A percentile compares a stretch with the other conserved stretches of the same genome.
These are phyloP conservation scores for Synanthedon andrenaeformis DNA, from an alignment of 2,888 invertebrate genomes.

Conservation along the genomic window DNA sequence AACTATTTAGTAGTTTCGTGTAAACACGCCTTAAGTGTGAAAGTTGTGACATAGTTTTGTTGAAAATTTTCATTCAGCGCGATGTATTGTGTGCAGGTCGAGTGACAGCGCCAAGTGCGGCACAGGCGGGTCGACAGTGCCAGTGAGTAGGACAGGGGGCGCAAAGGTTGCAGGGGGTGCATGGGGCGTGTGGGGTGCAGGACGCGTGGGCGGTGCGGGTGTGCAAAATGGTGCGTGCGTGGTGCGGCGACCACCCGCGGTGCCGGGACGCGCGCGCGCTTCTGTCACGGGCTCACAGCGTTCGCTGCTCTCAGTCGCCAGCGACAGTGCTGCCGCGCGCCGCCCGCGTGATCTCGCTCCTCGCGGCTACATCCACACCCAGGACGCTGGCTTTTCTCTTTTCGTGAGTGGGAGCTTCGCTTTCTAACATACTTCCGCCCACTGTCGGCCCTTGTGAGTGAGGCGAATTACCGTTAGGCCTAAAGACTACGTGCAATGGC, in stretches of 20 bases:
- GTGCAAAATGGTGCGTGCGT: slow-evolving; percentile 22
- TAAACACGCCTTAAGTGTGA: neutral
- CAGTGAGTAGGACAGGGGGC: slow-evolving; percentile 66
- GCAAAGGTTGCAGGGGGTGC: slow-evolving; percentile 18
- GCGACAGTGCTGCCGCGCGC: slow-evolving; percentile 61
- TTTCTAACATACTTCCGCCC: slow-evolving; percentile 55
- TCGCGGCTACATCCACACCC: slow-evolving; percentile 47
- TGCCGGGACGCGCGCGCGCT: slow-evolving; percentile 31
- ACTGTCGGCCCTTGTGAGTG: slow-evolving; percentile 17
- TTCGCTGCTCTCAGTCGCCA: slow-evolving; percentile 64
- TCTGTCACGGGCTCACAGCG: slow-evolving; percentile 52
- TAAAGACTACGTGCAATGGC: neutral
- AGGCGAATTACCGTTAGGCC: neutral
- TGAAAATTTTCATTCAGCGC: neutral
- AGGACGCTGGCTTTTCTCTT: slow-evolving; percentile 62
- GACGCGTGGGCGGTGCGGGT: slow-evolving; percentile 24
- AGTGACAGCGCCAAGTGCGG: slow-evolving; percentile 73
- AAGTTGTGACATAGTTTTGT: neutral
- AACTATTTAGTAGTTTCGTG: too few relatives aligned
- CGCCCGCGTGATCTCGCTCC: slow-evolving; percentile 52
- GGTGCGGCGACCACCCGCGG: slow-evolving; percentile 37
- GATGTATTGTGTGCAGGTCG: slow-evolving; percentile 51
- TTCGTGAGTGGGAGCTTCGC: slow-evolving; percentile 70
- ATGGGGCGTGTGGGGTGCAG: slow-evolving; percentile 15
- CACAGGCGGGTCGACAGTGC: slow-evolving; percentile 70